A percentile compares a stretch with the other conserved stretches of the same genome.
Conservation (phyloP, 2,888 invertebrate species). For the Ceriagrion tenellum region DNA sequence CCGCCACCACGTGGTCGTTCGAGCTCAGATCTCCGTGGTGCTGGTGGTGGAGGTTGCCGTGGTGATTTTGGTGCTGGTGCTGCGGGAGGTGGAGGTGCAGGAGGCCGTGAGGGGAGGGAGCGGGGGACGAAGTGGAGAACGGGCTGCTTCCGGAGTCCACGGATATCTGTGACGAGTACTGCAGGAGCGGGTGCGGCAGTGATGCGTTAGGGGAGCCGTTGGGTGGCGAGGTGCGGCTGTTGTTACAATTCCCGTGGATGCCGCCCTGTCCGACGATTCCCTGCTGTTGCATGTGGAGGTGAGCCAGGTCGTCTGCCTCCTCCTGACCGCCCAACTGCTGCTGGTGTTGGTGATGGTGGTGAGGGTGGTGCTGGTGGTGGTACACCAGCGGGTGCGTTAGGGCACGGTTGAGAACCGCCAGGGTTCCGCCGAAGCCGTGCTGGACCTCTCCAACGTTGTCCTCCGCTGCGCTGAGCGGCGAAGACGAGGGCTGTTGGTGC, state of each 20-base stretch:
- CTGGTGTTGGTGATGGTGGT: slow-evolving; percentile 71
- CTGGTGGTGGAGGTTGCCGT: slow-evolving; percentile 71
- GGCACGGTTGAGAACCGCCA: slow-evolving; percentile 34
- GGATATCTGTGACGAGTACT: slow-evolving; percentile 56
- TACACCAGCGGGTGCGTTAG: background rate
- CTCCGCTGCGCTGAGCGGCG: slow-evolving; percentile 71
- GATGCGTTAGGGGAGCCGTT: slow-evolving; percentile 66
- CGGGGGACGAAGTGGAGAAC: slow-evolving; percentile 63
- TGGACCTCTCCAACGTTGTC: slow-evolving; percentile 70
- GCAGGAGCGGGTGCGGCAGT: slow-evolving; percentile 46
- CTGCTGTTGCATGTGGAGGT: slow-evolving; percentile 70
- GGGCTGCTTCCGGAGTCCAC: slow-evolving; percentile 50
- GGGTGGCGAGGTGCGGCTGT: background rate
- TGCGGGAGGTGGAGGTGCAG: slow-evolving; percentile 63
- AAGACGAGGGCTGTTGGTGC: slow-evolving; percentile 33
- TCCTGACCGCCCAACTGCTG: slow-evolving; percentile 8
- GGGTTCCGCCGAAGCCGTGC: slow-evolving; percentile 72
- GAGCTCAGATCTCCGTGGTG: slow-evolving; percentile 70
- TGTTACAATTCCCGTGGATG: slow-evolving; percentile 34
- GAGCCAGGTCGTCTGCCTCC: slow-evolving; percentile 71
- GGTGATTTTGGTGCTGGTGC: slow-evolving; percentile 62
- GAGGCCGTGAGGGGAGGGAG: background rate
- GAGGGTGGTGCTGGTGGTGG: background rate
- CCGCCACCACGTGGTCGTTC: slow-evolving; percentile 67
- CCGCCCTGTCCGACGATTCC: background rate